Evolutionary conservation across 2,113 vertebrate species (phyloP).

Genomic region (Bagarius yarrelli): DNA sequence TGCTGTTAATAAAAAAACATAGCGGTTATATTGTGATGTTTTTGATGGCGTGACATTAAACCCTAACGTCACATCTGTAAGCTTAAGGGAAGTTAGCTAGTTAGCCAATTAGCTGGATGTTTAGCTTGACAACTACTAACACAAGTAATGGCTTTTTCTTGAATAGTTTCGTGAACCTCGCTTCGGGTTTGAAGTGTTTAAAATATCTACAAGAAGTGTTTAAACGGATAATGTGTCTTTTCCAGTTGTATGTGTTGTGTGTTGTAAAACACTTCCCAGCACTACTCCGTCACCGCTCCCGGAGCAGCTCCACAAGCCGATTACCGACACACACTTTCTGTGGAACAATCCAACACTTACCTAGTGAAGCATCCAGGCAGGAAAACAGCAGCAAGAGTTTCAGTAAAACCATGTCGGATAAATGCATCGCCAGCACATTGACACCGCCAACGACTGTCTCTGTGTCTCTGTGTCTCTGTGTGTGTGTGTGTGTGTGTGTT

Average conservation of each 20-base stretch:
- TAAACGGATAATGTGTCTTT: neutral
- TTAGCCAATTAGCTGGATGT: constrained; percentile 1
- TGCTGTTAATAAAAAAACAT: neutral
- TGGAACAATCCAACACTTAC: constrained; percentile 57
- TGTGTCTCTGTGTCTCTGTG: neutral
- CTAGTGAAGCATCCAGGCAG: constrained; percentile 58
- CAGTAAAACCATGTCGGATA: constrained; percentile 63
- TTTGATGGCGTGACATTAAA: neutral
- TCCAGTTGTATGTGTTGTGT: neutral
- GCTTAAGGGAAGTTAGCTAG: neutral
- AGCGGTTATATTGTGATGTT: neutral
- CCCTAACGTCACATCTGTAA: neutral
- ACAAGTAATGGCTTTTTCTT: neutral
- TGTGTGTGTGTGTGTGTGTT: neutral
- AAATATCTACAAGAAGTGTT: neutral
- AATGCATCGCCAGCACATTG: constrained; percentile 53
- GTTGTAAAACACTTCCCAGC: neutral
- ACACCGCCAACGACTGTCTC: constrained; percentile 21
- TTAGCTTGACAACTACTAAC: neutral
- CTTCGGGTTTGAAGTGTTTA: neutral
- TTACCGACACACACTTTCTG: constrained; percentile 47
- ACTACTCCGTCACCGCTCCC: constrained; percentile 45
- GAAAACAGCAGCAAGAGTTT: constrained; percentile 60
- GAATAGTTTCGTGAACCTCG: neutral
- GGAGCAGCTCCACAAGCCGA: constrained; percentile 41